Conservation (phyloP, 92 coral and sea anemone species). For the Epizoanthus illoricatus region DNA sequence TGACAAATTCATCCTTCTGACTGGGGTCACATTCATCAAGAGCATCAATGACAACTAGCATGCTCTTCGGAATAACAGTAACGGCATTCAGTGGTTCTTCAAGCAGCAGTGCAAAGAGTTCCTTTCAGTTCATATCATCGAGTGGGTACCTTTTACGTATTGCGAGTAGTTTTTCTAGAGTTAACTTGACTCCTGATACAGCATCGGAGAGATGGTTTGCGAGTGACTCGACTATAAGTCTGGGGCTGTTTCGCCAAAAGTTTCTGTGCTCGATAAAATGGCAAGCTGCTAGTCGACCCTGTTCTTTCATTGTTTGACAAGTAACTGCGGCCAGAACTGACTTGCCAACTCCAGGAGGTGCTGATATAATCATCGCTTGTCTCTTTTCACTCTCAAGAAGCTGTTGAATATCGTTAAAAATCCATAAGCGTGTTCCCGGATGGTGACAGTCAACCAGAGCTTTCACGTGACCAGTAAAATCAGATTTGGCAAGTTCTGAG, state of each 20-base stretch:
- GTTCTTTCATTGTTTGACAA: slow-evolving; percentile 47
- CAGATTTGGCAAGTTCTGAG: slow-evolving; percentile 50
- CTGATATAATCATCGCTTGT: slow-evolving; percentile 55
- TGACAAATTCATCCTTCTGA: slow-evolving; percentile 39
- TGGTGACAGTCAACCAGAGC: slow-evolving; percentile 25
- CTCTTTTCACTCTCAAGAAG: slow-evolving; percentile 42
- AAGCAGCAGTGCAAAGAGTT: slow-evolving; percentile 18
- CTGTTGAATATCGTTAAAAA: slow-evolving; percentile 52
- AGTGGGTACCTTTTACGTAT: not conserved
- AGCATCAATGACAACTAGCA: slow-evolving; percentile 46
- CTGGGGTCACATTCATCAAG: slow-evolving; percentile 38
- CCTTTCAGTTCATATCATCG: slow-evolving; percentile 10
- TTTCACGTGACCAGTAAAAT: slow-evolving; percentile 57
- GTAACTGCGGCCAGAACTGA: slow-evolving; percentile 60
- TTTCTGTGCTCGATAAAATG: slow-evolving; percentile 64
- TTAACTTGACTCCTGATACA: slow-evolving; percentile 47
- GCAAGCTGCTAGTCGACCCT: slow-evolving; percentile 49
- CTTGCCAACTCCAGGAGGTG: slow-evolving; percentile 73
- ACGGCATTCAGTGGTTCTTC: slow-evolving; percentile 23
- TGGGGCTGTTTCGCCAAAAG: slow-evolving; percentile 52
- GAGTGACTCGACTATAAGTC: slow-evolving; percentile 59
- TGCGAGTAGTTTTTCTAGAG: slow-evolving; percentile 49
- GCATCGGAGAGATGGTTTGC: slow-evolving; percentile 56
- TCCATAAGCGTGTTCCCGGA: slow-evolving; percentile 64
- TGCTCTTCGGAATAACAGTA: not conserved